Conservation (phyloP, 1,140 invertebrate species). For the Chelonus insularis region DNA sequence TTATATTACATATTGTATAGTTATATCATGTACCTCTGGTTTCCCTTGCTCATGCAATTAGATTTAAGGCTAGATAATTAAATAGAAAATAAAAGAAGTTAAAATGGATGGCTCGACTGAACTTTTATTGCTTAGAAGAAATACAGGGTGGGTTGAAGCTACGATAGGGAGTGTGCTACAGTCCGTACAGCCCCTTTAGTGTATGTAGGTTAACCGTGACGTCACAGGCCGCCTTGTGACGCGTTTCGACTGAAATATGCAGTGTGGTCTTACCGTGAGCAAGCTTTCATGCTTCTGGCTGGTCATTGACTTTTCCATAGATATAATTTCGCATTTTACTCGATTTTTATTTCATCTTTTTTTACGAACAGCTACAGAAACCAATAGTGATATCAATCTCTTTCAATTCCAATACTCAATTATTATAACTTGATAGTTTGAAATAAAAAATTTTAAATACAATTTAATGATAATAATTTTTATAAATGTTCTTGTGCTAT, state of each 20-base stretch:
- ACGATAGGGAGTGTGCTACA: slow-evolving; percentile 16
- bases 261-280: slow-evolving; percentile 29
- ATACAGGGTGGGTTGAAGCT: not conserved
- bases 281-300: slow-evolving; percentile 33
- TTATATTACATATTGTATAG: too few species aligned
- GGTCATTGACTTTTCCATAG: slow-evolving; percentile 39
- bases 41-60: too few species aligned
- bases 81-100: too few species aligned
- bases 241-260: slow-evolving; percentile 44
- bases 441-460: too few species aligned
- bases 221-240: slow-evolving; percentile 46
- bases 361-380: too few species aligned
- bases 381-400: too few species aligned
- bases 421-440: too few species aligned
- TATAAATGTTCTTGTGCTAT: not conserved
- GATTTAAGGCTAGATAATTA: too few species aligned
- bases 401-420: too few species aligned
- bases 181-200: slow-evolving; percentile 29
- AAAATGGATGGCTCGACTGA: too few species aligned
- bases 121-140: not conserved
- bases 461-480: not conserved
- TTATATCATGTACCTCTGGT: too few species aligned
- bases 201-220: slow-evolving; percentile 46
- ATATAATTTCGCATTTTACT: not conserved
- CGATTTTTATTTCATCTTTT: slow-evolving; percentile 3